Percentiles rank a stretch among this genome's conserved stretches.
Evolutionary conservation across 2,888 invertebrate species (phyloP).

Genomic region (Drosophila meridionalis): DNA sequence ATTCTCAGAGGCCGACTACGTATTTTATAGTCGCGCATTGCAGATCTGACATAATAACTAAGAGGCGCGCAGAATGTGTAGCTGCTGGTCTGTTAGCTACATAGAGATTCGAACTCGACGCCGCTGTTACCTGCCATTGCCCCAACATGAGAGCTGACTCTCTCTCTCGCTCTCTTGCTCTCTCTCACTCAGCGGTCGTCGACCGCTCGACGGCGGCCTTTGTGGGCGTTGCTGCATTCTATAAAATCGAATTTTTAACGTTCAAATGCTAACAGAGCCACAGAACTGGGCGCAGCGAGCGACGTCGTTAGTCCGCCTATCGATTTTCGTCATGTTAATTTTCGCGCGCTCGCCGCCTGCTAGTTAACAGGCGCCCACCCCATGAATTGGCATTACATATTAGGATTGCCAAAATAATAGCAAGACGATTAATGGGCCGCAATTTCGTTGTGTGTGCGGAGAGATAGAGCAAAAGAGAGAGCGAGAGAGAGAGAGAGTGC

Average conservation of each 20-base stretch:
- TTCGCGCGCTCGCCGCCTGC: constrained; percentile 64
- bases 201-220: constrained; percentile 23
- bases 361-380: constrained; percentile 81
- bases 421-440: constrained; percentile 72
- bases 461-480: background rate
- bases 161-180: constrained; percentile 15
- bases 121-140: constrained; percentile 46
- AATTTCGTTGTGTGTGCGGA: background rate
- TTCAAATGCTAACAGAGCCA: constrained; percentile 78
- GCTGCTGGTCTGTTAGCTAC: constrained; percentile 64
- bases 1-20: constrained; percentile 76
- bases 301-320: constrained; percentile 35
- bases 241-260: constrained; percentile 84
- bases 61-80: constrained; percentile 81
- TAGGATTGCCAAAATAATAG: constrained; percentile 81
- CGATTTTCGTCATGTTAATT: constrained; percentile 68
- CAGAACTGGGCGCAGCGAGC: constrained; percentile 57
- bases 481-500: constrained; percentile 1
- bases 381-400: constrained; percentile 74
- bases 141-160: background rate
- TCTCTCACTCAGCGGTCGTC: constrained; percentile 12
- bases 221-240: constrained; percentile 79
- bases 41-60: constrained; percentile 83
- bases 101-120: constrained; percentile 27
- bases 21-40: constrained; percentile 83